A percentile compares a stretch with the other conserved stretches of the same genome.
Conservation (phyloP, 2,797 vertebrate genomes). For the Trichosurus vulpecula region DNA sequence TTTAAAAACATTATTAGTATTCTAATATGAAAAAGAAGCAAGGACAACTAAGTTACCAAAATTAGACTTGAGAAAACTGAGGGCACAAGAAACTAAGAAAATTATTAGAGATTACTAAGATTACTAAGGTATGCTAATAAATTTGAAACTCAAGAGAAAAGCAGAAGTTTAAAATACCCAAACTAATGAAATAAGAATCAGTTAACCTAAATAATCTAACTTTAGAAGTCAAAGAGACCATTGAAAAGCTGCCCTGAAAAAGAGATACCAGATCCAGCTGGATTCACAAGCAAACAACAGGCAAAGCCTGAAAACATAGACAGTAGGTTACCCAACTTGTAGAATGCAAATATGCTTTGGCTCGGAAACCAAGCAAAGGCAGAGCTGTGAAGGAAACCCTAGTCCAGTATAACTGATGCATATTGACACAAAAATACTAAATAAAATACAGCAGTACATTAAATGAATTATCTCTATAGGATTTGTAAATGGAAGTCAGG, state of each 20-base stretch:
- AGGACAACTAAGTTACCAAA: neutral
- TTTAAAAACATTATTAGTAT: neutral
- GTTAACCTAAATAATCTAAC: neutral
- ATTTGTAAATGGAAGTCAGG: neutral
- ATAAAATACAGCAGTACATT: neutral
- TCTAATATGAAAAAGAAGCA: neutral
- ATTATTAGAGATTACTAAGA: neutral
- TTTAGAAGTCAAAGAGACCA: neutral
- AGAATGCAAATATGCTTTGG: neutral
- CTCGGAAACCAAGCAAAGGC: neutral
- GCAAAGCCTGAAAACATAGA: neutral
- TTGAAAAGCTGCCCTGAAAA: neutral
- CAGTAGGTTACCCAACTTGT: neutral
- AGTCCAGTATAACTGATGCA: neutral
- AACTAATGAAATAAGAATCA: neutral
- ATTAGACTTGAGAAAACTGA: neutral
- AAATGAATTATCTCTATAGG: neutral
- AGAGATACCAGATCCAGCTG: neutral
- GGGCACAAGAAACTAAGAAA: neutral
- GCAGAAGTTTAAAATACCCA: neutral
- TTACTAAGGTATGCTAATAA: neutral
- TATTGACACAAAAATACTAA: neutral
- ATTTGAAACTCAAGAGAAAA: neutral
- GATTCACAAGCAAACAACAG: neutral
- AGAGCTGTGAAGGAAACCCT: neutral